These are phyloP conservation scores for Trissolcus japonicus DNA, from an alignment of 2,888 invertebrate species.

Conservation along the genomic window DNA sequence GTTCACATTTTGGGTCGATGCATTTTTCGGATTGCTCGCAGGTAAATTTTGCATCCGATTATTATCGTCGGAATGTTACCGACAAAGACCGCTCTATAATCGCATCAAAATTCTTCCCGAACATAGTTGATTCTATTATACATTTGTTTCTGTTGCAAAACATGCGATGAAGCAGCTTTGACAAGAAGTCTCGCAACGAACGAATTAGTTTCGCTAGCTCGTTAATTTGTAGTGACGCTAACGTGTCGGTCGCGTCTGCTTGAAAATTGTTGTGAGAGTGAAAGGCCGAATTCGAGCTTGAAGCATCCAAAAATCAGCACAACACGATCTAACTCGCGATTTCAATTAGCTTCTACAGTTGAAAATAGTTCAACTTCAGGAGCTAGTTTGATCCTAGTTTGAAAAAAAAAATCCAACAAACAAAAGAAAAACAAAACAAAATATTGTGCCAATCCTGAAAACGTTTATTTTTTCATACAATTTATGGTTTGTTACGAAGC, in stretches of 20 bases:
- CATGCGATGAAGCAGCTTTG: constrained; percentile 5
- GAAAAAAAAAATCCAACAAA: constrained; percentile 6
- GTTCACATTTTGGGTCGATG: too few relatives aligned
- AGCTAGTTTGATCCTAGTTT: too few relatives aligned
- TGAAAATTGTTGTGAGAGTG: constrained; percentile 17
- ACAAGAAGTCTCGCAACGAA: constrained; percentile 12
- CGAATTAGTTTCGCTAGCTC: constrained; percentile 37
- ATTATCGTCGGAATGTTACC: too few relatives aligned
- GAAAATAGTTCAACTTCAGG: neutral
- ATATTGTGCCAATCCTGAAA: neutral
- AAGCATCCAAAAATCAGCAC: constrained; percentile 28
- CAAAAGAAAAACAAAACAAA: neutral
- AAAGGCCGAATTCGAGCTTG: constrained; percentile 27
- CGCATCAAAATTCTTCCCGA: too few relatives aligned
- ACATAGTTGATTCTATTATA: too few relatives aligned
- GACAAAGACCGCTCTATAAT: too few relatives aligned
- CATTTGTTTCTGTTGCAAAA: neutral
- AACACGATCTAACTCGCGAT: constrained; percentile 20
- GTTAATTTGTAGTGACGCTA: constrained; percentile 31
- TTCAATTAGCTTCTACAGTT: constrained; percentile 18
- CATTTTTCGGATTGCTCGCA: too few relatives aligned
- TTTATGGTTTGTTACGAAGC: too few relatives aligned
- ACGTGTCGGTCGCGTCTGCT: constrained; percentile 15
- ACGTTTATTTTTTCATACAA: too few relatives aligned
- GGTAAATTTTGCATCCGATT: too few relatives aligned